These are phyloP conservation scores for Pseudeuparius sepicola DNA, from an alignment of 2,888 invertebrate species.

Conservation along the genomic window DNA sequence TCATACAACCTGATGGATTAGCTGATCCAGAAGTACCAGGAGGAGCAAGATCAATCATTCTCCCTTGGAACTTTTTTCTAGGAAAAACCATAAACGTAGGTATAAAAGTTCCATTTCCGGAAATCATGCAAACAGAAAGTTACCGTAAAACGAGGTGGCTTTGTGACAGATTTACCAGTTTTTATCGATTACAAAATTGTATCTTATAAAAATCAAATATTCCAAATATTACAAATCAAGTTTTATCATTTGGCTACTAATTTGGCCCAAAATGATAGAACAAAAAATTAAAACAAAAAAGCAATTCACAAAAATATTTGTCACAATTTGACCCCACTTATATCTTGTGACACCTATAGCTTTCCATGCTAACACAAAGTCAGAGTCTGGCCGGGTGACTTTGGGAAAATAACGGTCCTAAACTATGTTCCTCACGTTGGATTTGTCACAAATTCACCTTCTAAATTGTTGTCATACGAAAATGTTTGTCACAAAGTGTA, in stretches of 20 bases:
- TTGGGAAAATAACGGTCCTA: slow-evolving; percentile 11
- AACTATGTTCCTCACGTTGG: slow-evolving; percentile 11
- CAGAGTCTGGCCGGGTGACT: slow-evolving; percentile 5
- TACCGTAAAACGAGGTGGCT: slow-evolving; percentile 9
- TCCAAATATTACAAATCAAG: not conserved
- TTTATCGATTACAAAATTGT: slow-evolving; percentile 8
- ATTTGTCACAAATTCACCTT: slow-evolving; percentile 11
- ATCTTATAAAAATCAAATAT: slow-evolving; percentile 6
- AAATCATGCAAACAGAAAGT: too few species aligned
- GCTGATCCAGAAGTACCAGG: too few species aligned
- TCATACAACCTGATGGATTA: too few species aligned
- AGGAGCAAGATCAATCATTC: too few species aligned
- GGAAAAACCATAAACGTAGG: too few species aligned
- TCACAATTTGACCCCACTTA: slow-evolving; percentile 11
- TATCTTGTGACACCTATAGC: slow-evolving; percentile 3
- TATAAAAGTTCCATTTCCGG: too few species aligned
- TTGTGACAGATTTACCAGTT: slow-evolving; percentile 8
- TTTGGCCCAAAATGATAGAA: slow-evolving; percentile 4
- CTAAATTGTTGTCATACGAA: slow-evolving; percentile 11
- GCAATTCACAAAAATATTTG: slow-evolving; percentile 8
- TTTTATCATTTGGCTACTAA: slow-evolving; percentile 6
- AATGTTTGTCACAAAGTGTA: slow-evolving; percentile 14
- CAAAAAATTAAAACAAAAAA: slow-evolving; percentile 7
- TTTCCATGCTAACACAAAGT: slow-evolving; percentile 5
- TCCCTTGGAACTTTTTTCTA: too few species aligned